Base-by-base conservation (phyloP, 2,113 vertebrate genomes). In the Macquaria ambigua region DNA sequence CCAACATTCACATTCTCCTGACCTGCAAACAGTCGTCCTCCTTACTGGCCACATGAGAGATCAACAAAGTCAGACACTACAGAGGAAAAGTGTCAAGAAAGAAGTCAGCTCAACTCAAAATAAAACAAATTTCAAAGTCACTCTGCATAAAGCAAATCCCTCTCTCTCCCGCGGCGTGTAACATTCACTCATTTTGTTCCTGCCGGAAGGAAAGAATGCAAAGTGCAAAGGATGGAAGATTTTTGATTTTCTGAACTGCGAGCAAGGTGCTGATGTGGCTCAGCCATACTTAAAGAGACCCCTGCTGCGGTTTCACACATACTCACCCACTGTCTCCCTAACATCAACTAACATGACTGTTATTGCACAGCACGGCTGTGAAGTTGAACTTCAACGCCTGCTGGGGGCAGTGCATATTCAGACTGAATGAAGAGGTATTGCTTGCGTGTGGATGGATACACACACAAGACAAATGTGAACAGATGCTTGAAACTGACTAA, bases 241-340 rank as follows among this genome's bases (percentile, higher is more conserved):
- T 85, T 87, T 9, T 52, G 66, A 73, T 74, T 76, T 79, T 89
- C 58, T 84, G 71, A 92, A 86, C 67, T 79, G 73, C 28, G 50
- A 67, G 81, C 52, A 68, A 87, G 88, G 81, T 74, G 89, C 89
- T 82, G 88, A 92, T 89, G 79, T 80, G 82, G 78, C 83, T 71
- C 81, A 87, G 88, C 68, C 34, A 23, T 69, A 74, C 85, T 89
- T 93, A 88, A 90, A 92, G 84, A 83, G 68, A 69, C 86, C 70
- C 92, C 93, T 7, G 56, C 90, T 90, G 91, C 81, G 91, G 74
- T 70, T 90, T 89, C 81, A 87, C 89, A 71, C 89, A 84, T 80
- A 39, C 87, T 90, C 72, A 52, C 74, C 71, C 75, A 77, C 85
- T 39, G 84, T 90, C 85, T 88, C 76, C 84, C 61, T 67, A 84